Base-by-base conservation (phyloP, 1,140 invertebrate genomes). In the Lepidurus packardi region DNA sequence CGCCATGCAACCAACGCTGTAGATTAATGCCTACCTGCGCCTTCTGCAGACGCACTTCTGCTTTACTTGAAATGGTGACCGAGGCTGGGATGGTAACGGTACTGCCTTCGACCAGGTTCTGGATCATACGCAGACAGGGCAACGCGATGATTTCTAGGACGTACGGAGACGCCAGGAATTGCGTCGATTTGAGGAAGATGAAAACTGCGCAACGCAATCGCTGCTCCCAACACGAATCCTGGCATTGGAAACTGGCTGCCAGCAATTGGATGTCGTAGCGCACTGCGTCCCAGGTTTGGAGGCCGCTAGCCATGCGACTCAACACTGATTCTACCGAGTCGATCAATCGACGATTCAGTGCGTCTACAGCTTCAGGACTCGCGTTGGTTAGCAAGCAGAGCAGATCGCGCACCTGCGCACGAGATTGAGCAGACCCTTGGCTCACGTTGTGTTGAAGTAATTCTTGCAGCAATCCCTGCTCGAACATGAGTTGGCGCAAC, bases 171-270 rank as follows among this genome's bases (percentile, higher is more conserved):
- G 89, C 89, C 0, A 88, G 90, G 81, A 91, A 89, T 81, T 89
- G 89, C 81, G 87, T 94, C 77, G 89, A 91, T 86, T 92, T 90
- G 73, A 94, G 83, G 82, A 95, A 96, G 42, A 97, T 84, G 77
- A 92, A 89, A 87, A 98, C 92, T 25, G 98, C 92, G 83, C 94
- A 94, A 75, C 94, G 90, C 0, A 98, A 85, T 83, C 96, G 93
- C 78, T 93, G 91, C 84, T 98, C 96, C 96, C 96, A 98, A 84
- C 96, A 98, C 0, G 92, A 90, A 82, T 98, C 96, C 83, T 98
- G 93, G 81, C 95, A 94, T 81, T 95, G 92, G 0, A 98, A 90
- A 9, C 97, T 88, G 1, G 92, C 92, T 0, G 94, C 93, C 41
- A 98, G 85, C 3, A 99, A 84, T 6, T 94, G 89, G 83, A 99